Evolutionary conservation across 2,888 invertebrate genomes (phyloP), one percentile per base, ranked within the genome.

Genomic region (Tenthredo scrophulariae): DNA sequence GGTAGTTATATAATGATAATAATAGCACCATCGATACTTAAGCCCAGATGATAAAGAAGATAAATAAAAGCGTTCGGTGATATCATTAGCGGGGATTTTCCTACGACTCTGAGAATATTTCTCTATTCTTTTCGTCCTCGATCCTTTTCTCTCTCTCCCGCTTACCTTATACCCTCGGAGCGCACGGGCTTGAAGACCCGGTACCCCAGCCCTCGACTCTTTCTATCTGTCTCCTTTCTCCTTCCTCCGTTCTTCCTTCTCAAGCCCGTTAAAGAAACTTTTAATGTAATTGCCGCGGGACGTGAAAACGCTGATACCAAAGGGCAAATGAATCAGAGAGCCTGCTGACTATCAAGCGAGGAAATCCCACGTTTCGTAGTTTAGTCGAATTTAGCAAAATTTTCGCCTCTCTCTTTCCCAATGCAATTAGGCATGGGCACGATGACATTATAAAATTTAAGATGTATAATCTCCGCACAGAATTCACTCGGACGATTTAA

Each of bases 281-380:
- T 90, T 90, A 90, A 90, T 90, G 90, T 89, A 90, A 90, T 90
- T 90, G 89, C 89, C 88, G 89, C 88, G 88, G 88, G 89, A 90
- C 89, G 90, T 90, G 90, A 89, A 90, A 90, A 90, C 89, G 89
- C 89, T 89, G 89, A 90, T 90, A 90, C 89, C 90, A 77, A 83
- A 83, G 65, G 50, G 83, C 83, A 70, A 70, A 83, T 83, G 83
- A 83, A 83, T 83, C 83, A 70, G 67, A 83, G 83, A 83, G 67
- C 67, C 83, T 50, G 83, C 70, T 70, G 70, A 67, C 83, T 83
- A 83, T 83, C 83, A 80, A 80, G 37, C 80, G 83, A 67, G 67
- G 62, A 83, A 70, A 70, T 83, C 50, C 67, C 70, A 70, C 67
- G 83, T 83, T 70, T 83, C 65, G 46, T 46, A 83, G 83, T 70